Evolutionary conservation across 2,113 vertebrate species (phyloP).

Genomic region (Acanthisitta chloris): DNA sequence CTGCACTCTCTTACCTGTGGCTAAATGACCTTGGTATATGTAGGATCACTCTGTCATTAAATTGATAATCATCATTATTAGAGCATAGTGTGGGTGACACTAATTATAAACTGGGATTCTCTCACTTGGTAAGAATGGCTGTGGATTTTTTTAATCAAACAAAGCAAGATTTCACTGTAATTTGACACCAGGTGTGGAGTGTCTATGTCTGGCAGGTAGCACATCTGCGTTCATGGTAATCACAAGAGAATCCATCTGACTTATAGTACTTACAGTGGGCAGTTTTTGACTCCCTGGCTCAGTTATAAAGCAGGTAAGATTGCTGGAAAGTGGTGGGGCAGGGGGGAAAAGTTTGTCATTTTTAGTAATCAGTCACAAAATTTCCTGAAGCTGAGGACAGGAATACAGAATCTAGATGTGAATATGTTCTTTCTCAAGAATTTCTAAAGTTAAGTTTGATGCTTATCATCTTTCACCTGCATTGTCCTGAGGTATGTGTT

Average conservation of each 20-base stretch:
- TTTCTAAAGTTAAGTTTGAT: neutral
- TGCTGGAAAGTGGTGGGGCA: neutral
- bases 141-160: neutral
- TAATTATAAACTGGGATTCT: neutral
- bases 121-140: neutral
- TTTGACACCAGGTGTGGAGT: neutral
- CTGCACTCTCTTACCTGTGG: neutral
- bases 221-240: fast-evolving
- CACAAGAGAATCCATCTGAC: neutral
- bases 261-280: neutral
- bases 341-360: neutral
- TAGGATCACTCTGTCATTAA: neutral
- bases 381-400: neutral
- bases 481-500: neutral
- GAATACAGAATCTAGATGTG: neutral
- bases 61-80: neutral
- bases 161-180: neutral
- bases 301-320: neutral
- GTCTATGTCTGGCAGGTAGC: neutral
- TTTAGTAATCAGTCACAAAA: neutral
- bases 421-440: neutral
- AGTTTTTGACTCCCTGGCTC: neutral
- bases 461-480: neutral
- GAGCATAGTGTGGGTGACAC: neutral
- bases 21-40: neutral